Conservation (phyloP, 2,888 invertebrate species). For the Cryptus viduatorius region DNA sequence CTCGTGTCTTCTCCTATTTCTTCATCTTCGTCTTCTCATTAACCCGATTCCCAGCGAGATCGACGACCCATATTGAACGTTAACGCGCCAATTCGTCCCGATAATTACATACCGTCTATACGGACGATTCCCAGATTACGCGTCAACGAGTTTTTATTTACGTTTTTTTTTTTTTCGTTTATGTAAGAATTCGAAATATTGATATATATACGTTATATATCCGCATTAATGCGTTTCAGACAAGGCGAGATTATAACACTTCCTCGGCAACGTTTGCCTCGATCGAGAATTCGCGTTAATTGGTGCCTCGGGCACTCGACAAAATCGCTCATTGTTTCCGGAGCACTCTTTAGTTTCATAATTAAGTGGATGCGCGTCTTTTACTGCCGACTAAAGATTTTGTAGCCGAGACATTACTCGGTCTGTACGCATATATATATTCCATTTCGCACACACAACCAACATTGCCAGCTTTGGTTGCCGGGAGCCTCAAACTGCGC, state of each 20-base stretch:
- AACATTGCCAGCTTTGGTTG: slow-evolving; percentile 16
- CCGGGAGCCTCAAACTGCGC: slow-evolving; percentile 25
- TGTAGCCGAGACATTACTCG: not conserved
- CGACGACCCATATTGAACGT: slow-evolving; percentile 45
- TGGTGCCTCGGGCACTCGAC: not conserved
- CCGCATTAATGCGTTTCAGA: not conserved
- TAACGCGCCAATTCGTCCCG: slow-evolving; percentile 22
- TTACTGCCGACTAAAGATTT: not conserved
- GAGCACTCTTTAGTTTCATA: slow-evolving; percentile 24
- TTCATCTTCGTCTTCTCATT: slow-evolving; percentile 59
- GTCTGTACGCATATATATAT: not conserved
- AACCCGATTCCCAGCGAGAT: slow-evolving; percentile 64
- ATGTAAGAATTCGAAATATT: not conserved
- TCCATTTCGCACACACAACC: not conserved
- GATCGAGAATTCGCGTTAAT: slow-evolving; percentile 37
- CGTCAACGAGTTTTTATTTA: not conserved
- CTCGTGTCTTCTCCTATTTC: slow-evolving; percentile 13
- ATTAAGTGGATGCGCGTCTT: slow-evolving; percentile 31
- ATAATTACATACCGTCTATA: slow-evolving; percentile 28
- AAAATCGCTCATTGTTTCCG: slow-evolving; percentile 10
- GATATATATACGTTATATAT: not conserved
- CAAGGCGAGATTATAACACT: slow-evolving; percentile 17
- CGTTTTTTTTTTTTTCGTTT: not conserved
- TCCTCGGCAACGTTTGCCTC: not conserved
- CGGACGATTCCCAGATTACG: slow-evolving; percentile 6